A percentile compares a stretch with the other conserved stretches of the same genome.
Evolutionary conservation across 2,113 vertebrate species (phyloP).

Genomic region (Hylia prasina): DNA sequence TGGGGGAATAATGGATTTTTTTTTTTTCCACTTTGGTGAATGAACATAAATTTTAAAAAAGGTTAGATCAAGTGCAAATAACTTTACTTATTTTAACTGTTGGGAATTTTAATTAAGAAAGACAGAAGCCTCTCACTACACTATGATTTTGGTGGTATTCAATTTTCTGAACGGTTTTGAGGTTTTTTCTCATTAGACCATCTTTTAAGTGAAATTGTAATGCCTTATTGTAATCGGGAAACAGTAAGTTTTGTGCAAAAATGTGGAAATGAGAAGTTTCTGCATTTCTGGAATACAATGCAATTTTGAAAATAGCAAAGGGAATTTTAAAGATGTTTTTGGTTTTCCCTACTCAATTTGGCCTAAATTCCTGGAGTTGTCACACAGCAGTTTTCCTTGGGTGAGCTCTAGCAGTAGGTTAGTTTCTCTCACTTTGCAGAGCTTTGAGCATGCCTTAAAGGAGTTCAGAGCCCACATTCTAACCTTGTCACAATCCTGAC

Average conservation of each 20-base stretch:
- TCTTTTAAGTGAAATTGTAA: neutral
- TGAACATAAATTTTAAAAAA: neutral
- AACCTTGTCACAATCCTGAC: neutral
- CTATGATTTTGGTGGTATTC: neutral
- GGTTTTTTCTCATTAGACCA: neutral
- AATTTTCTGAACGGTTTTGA: neutral
- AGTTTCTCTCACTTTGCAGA: neutral
- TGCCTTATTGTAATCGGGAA: neutral
- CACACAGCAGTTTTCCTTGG: neutral
- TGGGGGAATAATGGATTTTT: neutral
- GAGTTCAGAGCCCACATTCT: neutral
- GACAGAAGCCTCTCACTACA: neutral
- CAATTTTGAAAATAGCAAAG: neutral
- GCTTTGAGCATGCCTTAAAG: neutral
- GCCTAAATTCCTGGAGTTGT: neutral
- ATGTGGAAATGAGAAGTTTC: neutral
- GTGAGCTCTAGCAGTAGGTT: neutral
- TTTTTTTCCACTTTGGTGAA: neutral
- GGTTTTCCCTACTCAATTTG: neutral
- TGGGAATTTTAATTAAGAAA: neutral
- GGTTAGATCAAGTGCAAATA: neutral
- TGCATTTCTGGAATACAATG: neutral
- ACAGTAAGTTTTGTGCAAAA: neutral
- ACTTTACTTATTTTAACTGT: neutral
- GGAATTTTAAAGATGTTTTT: neutral